These are phyloP conservation scores for Tetrax tetrax DNA, from an alignment of 2,113 vertebrate genomes.

Conservation along the genomic window DNA sequence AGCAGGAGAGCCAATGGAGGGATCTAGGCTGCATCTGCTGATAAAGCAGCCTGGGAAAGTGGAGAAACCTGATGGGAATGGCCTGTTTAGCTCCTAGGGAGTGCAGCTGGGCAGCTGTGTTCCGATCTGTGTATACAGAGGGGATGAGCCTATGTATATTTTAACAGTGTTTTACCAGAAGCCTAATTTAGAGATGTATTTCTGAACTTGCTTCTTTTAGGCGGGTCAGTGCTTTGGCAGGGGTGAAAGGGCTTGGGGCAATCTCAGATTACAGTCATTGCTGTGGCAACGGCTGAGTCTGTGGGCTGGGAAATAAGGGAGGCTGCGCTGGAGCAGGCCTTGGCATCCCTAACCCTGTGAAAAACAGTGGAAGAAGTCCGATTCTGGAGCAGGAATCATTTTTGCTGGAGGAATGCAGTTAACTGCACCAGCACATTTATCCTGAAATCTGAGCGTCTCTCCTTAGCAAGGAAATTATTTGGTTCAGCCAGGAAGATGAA, in stretches of 20 bases:
- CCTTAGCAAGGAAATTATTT: not conserved
- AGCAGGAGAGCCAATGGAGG: not conserved
- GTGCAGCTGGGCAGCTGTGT: not conserved
- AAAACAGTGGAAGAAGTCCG: not conserved
- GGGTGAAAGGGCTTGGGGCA: not conserved
- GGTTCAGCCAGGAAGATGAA: not conserved
- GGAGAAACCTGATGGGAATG: not conserved
- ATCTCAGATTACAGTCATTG: not conserved
- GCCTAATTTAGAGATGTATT: not conserved
- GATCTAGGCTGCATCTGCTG: not conserved
- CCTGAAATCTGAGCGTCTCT: not conserved
- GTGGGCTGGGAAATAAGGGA: not conserved
- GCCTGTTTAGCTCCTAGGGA: not conserved
- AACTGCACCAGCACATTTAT: not conserved
- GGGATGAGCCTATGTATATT: not conserved
- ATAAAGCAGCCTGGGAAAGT: conserved; percentile 2
- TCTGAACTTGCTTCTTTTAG: not conserved
- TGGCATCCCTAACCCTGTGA: not conserved
- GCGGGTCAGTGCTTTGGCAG: not conserved
- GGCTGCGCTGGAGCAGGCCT: not conserved
- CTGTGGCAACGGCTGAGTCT: not conserved
- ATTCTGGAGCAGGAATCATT: not conserved
- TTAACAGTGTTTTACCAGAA: not conserved
- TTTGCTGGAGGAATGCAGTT: not conserved
- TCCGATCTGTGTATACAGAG: not conserved